A percentile compares a stretch with the other conserved stretches of the same genome.
phyloP scores from a whole-genome alignment of 92 coral and sea anemone genomes.

The Parazoanthus atlanticus region DNA sequence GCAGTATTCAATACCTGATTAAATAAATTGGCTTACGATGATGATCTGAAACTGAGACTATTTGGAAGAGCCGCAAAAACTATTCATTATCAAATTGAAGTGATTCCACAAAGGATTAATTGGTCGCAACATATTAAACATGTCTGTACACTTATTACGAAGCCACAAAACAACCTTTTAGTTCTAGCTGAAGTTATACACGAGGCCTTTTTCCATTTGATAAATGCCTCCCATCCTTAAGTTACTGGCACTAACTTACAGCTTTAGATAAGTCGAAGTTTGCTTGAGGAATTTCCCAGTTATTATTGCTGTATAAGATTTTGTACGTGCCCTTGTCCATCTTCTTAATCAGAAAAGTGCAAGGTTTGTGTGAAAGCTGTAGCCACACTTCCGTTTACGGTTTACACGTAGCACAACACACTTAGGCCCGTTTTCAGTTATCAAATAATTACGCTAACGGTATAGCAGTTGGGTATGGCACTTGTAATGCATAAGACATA shows the following conservation, averaged over 20 bases:
- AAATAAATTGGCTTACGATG: constrained; percentile 30
- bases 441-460: neutral
- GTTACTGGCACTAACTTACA: neutral
- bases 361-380: neutral
- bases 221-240: neutral
- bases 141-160: neutral
- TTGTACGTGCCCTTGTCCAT: neutral
- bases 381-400: neutral
- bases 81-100: neutral
- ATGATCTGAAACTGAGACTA: constrained; percentile 21
- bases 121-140: neutral
- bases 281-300: neutral
- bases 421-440: neutral
- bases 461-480: neutral
- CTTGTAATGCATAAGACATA: no score
- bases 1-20: constrained; percentile 1
- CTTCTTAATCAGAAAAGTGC: neutral
- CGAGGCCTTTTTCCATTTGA: neutral
- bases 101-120: neutral
- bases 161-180: neutral
- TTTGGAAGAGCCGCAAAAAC: neutral
- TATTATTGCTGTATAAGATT: neutral
- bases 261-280: neutral
- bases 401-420: neutral
- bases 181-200: neutral